phyloP scores from a whole-genome alignment of 2,113 vertebrate species.

The Crotalus tigris region DNA sequence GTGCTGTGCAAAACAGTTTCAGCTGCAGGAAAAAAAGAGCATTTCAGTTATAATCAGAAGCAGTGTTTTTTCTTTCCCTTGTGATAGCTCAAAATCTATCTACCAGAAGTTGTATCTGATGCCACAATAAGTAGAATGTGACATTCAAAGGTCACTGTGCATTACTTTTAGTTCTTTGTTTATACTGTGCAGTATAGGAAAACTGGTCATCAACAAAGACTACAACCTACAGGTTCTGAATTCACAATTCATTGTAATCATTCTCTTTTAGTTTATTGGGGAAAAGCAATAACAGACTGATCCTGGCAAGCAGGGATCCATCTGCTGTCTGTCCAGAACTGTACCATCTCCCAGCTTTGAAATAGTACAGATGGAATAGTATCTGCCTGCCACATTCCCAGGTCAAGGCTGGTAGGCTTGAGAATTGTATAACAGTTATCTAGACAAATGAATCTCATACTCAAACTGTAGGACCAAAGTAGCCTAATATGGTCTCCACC shows the following conservation, averaged over 20 bases:
- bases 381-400: background rate
- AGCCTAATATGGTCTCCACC: background rate
- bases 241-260: background rate
- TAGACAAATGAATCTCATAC: background rate
- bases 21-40: conserved; percentile 23
- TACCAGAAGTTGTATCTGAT: background rate
- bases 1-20: conserved; percentile 23
- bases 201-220: background rate
- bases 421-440: background rate
- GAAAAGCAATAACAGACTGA: background rate
- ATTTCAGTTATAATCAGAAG: conserved; percentile 42
- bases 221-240: background rate
- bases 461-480: background rate
- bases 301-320: background rate
- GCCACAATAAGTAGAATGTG: background rate
- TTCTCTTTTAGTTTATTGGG: background rate
- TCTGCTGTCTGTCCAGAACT: background rate
- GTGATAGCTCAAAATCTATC: conserved; percentile 27
- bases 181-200: background rate
- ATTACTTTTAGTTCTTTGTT: background rate
- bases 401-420: background rate
- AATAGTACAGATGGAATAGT: background rate
- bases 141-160: background rate
- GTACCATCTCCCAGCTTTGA: background rate
- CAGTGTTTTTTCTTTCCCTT: conserved; percentile 36